phyloP scores from a whole-genome alignment of 2,797 vertebrate species.

The Buphagus erythrorhynchus region DNA sequence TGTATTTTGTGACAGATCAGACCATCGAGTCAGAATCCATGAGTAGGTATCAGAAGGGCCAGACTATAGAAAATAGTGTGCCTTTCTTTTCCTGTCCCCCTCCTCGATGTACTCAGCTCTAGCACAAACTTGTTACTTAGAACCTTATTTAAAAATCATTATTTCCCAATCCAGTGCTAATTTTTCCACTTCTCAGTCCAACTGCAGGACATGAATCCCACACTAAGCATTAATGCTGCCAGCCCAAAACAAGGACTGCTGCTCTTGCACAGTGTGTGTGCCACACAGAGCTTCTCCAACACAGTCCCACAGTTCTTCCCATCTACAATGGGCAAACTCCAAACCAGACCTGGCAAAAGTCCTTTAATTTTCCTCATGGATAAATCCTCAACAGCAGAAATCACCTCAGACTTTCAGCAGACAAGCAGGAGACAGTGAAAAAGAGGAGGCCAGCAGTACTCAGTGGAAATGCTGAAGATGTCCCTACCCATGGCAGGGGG shows the following conservation, averaged over 20 bases:
- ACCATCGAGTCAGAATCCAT: background rate
- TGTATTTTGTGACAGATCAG: background rate
- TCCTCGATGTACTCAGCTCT: accelerated
- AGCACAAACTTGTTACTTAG: background rate
- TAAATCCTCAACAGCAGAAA: background rate
- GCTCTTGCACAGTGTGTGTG: background rate
- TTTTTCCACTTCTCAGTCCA: background rate
- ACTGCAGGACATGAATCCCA: background rate
- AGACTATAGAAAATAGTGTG: background rate
- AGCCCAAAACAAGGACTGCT: background rate
- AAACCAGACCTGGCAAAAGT: background rate
- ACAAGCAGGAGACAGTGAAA: background rate
- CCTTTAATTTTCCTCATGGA: background rate
- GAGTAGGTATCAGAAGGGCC: background rate
- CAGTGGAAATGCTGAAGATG: background rate
- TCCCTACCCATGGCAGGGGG: background rate
- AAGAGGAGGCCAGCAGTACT: background rate
- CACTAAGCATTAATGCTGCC: background rate
- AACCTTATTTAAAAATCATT: background rate
- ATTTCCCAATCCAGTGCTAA: background rate
- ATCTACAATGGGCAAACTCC: background rate
- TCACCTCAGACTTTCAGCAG: background rate
- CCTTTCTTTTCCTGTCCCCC: too few relatives aligned
- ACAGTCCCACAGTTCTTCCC: background rate
- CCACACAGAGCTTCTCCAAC: background rate